Base-by-base conservation (phyloP, 2,113 vertebrate species). In the Mormyrus iriodes region DNA sequence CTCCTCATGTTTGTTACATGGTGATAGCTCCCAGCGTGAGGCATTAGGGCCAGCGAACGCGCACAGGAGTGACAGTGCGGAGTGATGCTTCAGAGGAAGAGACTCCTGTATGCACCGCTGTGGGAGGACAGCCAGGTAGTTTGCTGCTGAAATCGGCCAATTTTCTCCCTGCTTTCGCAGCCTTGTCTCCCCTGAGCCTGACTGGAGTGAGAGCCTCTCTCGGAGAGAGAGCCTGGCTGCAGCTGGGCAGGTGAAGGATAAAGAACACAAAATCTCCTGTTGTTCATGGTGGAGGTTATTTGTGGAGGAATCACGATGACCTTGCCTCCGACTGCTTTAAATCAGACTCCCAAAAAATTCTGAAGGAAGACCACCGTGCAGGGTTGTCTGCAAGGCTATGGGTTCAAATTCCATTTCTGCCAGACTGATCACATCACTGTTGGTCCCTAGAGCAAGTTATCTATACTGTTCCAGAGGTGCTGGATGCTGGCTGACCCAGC, bases 61-160 rank as follows among this genome's bases (percentile, higher is more conserved):
- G 73, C 35, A 42, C 13, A 79, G 73, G 35, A 42, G n/a, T 69
- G 61, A 69, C 61, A 79, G 35, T 4, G 73, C 73, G 13, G 73
- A 79, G 73, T 39, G 85, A 83, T 39, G 39, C 31, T 87, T 58
- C 10, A 86, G 51, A 87, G 86, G 51, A 61, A 88, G 53, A 65
- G 55, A 8, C 42, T 65, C 27, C 52, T 88, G 39, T 27, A 44
- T 55, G 53, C 19, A 6, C 21, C 19, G 39, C 39, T 6, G 55
- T 44, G 86, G 58, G 58, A 88, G 19, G 86, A n/a, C 58, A 61
- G 84, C 55, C 6, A 55, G 39, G 31, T 39, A 65, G 86, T 61
- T 76, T 76, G 69, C 31, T 35, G 35, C 73, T 42, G 73, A 79
- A 79, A 79, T 42, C 35, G 73, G 27, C 61, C 61, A 69, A 69